Percentiles rank a stretch among this genome's conserved stretches.
These are phyloP conservation scores for Hololepta plana DNA, from an alignment of 2,888 invertebrate genomes.

Conservation along the genomic window DNA sequence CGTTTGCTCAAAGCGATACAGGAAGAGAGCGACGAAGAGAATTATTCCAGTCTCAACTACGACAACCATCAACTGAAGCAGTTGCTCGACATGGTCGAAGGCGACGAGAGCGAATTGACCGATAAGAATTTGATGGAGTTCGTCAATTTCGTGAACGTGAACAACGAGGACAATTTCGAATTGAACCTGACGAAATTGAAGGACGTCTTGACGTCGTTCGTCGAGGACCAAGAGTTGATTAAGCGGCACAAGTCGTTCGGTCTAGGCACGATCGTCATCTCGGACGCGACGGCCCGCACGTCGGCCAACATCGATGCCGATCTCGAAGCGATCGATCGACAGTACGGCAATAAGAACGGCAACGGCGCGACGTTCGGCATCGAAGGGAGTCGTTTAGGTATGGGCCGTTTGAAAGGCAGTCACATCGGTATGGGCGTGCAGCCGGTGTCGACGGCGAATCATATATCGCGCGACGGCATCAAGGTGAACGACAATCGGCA, in stretches of 20 bases:
- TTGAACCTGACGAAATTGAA: slow-evolving; percentile 19
- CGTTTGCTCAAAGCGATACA: slow-evolving; percentile 17
- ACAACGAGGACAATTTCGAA: slow-evolving; percentile 20
- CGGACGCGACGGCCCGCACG: slow-evolving; percentile 6
- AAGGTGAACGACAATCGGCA: slow-evolving; percentile 21
- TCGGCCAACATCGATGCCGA: slow-evolving; percentile 10
- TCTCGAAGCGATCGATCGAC: too few relatives aligned
- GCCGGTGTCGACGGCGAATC: slow-evolving; percentile 10
- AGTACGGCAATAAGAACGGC: slow-evolving; percentile 10
- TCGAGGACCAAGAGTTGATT: slow-evolving; percentile 15
- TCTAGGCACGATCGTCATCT: slow-evolving; percentile 9
- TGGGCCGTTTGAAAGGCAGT: slow-evolving; percentile 15
- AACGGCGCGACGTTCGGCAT: slow-evolving; percentile 16
- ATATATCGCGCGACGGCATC: slow-evolving; percentile 6
- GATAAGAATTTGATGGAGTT: slow-evolving; percentile 21
- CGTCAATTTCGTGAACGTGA: slow-evolving; percentile 21
- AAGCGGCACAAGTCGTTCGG: slow-evolving; percentile 16
- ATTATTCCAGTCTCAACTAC: slow-evolving; percentile 17
- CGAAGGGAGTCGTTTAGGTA: slow-evolving; percentile 16
- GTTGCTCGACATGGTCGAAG: slow-evolving; percentile 18
- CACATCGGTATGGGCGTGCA: slow-evolving; percentile 20
- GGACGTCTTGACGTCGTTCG: slow-evolving; percentile 19
- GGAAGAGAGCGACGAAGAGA: slow-evolving; percentile 9
- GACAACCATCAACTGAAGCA: slow-evolving; percentile 11
- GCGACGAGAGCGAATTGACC: slow-evolving; percentile 15